Base-by-base conservation (phyloP, 1,140 invertebrate genomes). In the Hermatobates lingyangjiaoensis region DNA sequence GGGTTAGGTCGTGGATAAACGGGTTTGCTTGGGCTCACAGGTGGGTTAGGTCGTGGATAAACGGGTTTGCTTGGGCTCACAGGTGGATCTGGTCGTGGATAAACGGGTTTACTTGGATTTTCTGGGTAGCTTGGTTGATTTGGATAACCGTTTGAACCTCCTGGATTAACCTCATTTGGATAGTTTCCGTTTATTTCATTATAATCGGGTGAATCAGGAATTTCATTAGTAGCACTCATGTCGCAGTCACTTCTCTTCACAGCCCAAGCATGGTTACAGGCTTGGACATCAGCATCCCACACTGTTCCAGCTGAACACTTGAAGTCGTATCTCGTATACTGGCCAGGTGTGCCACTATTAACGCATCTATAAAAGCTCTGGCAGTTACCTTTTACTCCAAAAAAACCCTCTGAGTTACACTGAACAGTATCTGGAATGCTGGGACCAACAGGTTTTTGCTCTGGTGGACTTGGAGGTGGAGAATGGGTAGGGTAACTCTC, bases 321-420 rank as follows among this genome's bases (percentile, higher is more conserved):
- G 64, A 79, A 82, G 42, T 76, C 68, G 60, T 78, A 76, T 59
- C 69, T 71, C 25, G 57, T 70, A 56, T 68, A 78, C 38, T 67
- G 67, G 3, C 70, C 72, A 12, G 30, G 10, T 48, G 68, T 63
- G 24, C 71, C 72, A 56, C 74, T 71, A 56, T 74, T 70, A 1
- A 78, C 75, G 60, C 79, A 82, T 49, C 79, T 68, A 59, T 77
- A 80, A 59, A 82, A 83, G 57, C 73, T 76, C 48, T 69, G 66
- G 56, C 80, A 83, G 56, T 81, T 68, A n/a, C 68, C 66, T 27
- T 66, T 59, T 58, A 79, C 69, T 7, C 69, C 68, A 54, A 73
- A 64, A 60, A 78, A 81, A 28, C 71, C 72, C 61, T 73, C 72
- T 25, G 52, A 34, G 5, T 25, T 24, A 51, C 60, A 62, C 39